phyloP scores from a whole-genome alignment of 2,888 invertebrate species.

The Galeruca laticollis region DNA sequence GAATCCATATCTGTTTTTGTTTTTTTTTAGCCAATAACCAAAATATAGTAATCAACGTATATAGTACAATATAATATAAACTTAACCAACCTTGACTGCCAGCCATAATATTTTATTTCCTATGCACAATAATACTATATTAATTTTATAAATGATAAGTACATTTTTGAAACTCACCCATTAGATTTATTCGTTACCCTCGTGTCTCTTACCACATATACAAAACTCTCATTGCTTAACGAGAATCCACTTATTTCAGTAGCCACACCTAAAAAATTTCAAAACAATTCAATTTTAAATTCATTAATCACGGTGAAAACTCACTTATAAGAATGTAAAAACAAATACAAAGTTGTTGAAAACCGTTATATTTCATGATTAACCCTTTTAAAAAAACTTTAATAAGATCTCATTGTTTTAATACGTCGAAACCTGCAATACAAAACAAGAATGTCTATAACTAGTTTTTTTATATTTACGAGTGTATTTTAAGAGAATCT shows the following conservation, averaged over 20 bases:
- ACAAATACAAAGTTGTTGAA: conserved; percentile 23
- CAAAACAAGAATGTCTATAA: conserved; percentile 2
- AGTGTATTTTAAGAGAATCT: neutral
- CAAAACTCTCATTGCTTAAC: neutral
- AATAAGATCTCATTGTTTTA: conserved; percentile 3
- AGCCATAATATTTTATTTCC: neutral
- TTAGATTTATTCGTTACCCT: conserved; percentile 33
- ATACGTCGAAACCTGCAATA: neutral
- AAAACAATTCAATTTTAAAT: conserved; percentile 9
- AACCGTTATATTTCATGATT: conserved; percentile 25
- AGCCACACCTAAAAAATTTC: conserved; percentile 34
- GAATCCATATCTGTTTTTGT: too few relatives aligned
- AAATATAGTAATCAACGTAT: neutral
- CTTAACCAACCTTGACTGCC: neutral
- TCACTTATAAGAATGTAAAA: conserved; percentile 35
- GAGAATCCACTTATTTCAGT: conserved; percentile 17
- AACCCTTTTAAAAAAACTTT: neutral
- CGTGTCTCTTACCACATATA: conserved; percentile 9
- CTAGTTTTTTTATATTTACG: neutral
- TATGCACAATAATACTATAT: fast-evolving
- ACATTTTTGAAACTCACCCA: conserved; percentile 39
- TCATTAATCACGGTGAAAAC: conserved; percentile 21
- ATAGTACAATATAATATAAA: too few relatives aligned
- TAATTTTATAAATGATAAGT: neutral
- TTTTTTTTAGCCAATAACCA: neutral